A percentile compares a stretch with the other conserved stretches of the same genome.
Evolutionary conservation across 2,888 invertebrate genomes (phyloP).

Genomic region (Teinopalpus imperialis): DNA sequence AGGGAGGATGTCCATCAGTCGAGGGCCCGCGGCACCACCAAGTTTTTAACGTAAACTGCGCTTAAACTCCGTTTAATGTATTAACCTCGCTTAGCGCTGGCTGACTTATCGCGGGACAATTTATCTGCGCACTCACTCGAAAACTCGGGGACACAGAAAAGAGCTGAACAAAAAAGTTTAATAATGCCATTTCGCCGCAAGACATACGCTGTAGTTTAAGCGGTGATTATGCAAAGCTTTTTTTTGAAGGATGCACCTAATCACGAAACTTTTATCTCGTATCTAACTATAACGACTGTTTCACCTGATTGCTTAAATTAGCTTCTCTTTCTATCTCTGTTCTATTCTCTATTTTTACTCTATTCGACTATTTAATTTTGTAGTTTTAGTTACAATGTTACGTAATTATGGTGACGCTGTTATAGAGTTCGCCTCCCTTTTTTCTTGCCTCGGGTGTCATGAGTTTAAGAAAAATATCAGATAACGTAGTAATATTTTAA

Average conservation of each 20-base stretch:
- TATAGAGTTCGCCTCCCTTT: too few relatives aligned
- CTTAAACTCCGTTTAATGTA: constrained; percentile 72
- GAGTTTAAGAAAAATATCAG: too few relatives aligned
- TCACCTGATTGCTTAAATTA: constrained; percentile 11
- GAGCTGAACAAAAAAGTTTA: constrained; percentile 69
- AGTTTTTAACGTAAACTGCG: constrained; percentile 45
- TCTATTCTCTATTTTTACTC: too few relatives aligned
- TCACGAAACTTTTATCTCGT: constrained; percentile 14
- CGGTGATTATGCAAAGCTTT: constrained; percentile 18
- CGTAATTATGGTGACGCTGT: too few relatives aligned
- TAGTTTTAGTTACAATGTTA: too few relatives aligned
- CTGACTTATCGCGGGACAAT: constrained; percentile 71
- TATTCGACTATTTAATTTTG: too few relatives aligned
- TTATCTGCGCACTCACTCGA: constrained; percentile 53
- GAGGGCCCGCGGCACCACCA: constrained; percentile 35
- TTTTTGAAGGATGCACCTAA: constrained; percentile 17
- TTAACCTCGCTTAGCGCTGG: constrained; percentile 65
- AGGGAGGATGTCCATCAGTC: constrained; percentile 6
- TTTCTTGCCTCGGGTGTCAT: too few relatives aligned
- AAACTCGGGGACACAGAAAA: constrained; percentile 45
- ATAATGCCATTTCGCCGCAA: constrained; percentile 55
- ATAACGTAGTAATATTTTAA: too few relatives aligned
- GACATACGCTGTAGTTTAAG: constrained; percentile 33
- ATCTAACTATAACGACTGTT: constrained; percentile 5
- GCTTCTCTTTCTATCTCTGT: too few relatives aligned